A percentile compares a stretch with the other conserved stretches of the same genome.
Conservation (phyloP, 2,797 vertebrate species). For the Poliocrania exsul region DNA sequence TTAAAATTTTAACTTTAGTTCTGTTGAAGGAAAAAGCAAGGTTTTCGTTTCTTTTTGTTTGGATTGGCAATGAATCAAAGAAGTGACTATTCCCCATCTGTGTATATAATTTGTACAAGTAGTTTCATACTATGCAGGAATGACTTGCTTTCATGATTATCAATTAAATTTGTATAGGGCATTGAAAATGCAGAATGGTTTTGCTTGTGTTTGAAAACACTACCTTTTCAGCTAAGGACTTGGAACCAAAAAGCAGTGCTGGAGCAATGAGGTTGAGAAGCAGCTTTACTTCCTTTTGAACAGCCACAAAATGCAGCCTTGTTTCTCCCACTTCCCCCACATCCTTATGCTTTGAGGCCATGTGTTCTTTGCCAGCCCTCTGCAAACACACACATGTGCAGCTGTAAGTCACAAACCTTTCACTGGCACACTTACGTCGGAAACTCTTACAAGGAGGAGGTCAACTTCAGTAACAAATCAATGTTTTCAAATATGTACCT, state of each 20-base stretch:
- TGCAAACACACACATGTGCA: background rate
- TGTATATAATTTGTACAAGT: background rate
- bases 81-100: background rate
- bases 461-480: background rate
- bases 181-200: background rate
- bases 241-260: background rate
- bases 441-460: background rate
- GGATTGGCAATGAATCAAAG: background rate
- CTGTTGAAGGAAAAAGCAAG: background rate
- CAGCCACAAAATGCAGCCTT: background rate
- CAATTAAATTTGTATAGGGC: background rate
- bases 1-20: background rate
- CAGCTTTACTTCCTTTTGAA: background rate
- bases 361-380: background rate
- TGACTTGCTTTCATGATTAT: background rate
- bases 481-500: background rate
- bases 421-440: background rate
- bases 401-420: background rate
- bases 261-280: background rate
- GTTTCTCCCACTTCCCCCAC: constrained; percentile 25
- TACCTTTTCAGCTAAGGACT: background rate
- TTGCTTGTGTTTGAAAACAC: background rate
- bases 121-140: background rate
- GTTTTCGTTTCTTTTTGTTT: background rate
- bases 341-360: background rate